These are phyloP conservation scores for Meloidogyne chitwoodi DNA, from an alignment of 1,140 invertebrate genomes.

Conservation along the genomic window DNA sequence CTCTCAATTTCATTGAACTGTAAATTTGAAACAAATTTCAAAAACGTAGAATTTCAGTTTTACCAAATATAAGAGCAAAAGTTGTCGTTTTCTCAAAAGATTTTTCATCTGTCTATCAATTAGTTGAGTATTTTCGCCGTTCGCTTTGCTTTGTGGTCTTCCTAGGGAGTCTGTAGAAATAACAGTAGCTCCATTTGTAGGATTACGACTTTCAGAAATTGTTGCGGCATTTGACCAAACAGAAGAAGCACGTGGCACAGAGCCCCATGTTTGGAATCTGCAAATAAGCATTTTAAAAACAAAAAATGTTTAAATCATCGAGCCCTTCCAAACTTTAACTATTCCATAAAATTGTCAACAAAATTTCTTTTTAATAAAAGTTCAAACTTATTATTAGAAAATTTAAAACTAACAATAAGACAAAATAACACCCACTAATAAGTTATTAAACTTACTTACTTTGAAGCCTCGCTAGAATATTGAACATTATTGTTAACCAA, in stretches of 20 bases:
- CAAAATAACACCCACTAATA: not conserved
- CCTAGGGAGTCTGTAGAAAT: not conserved
- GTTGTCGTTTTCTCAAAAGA: slow-evolving; percentile 86
- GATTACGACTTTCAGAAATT: slow-evolving; percentile 68
- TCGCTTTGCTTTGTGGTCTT: slow-evolving; percentile 61
- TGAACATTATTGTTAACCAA: slow-evolving; percentile 17
- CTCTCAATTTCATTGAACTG: slow-evolving; percentile 87
- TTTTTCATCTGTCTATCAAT: slow-evolving; percentile 68
- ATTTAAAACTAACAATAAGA: not conserved
- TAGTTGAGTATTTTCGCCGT: slow-evolving; percentile 53
- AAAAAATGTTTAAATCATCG: no score
- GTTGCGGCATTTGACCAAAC: slow-evolving; percentile 7
- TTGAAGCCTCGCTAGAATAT: slow-evolving; percentile 23
- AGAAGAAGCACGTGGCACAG: slow-evolving; percentile 21
- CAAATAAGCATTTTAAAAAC: not conserved
- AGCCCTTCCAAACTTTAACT: no score
- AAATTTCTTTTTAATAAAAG: not conserved
- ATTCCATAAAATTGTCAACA: no score
- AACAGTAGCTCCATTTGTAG: not conserved
- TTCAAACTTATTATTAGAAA: no score
- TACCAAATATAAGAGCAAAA: slow-evolving; percentile 81
- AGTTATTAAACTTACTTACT: not conserved
- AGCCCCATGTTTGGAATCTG: slow-evolving; percentile 33
- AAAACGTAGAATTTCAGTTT: slow-evolving; percentile 31
- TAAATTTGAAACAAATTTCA: slow-evolving; percentile 21